Conservation (phyloP, 2,797 vertebrate genomes). For the Falco concolor region DNA sequence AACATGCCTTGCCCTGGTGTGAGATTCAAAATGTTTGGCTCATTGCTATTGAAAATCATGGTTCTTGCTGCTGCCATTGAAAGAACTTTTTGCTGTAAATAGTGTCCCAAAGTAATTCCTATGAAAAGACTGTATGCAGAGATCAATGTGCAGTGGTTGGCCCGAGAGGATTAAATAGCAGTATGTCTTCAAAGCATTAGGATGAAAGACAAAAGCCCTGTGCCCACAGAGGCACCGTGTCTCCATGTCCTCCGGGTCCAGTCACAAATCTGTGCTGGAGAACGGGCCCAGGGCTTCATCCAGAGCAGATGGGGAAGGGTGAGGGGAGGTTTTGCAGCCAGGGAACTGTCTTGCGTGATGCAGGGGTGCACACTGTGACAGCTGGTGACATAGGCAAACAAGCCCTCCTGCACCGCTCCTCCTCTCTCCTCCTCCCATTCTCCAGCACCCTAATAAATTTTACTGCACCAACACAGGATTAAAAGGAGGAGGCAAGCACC, state of each 20-base stretch:
- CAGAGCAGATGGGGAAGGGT: background rate
- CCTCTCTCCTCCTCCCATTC: background rate
- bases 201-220: background rate
- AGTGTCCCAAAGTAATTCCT: background rate
- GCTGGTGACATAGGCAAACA: background rate
- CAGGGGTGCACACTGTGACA: background rate
- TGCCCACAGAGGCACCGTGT: background rate
- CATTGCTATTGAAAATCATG: fast-evolving
- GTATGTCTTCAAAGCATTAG: background rate
- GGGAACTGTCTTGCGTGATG: fast-evolving
- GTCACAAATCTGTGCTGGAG: background rate
- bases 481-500: background rate
- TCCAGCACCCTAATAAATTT: background rate
- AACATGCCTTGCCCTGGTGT: background rate
- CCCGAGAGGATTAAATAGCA: background rate
- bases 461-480: background rate
- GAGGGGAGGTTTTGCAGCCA: background rate
- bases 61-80: background rate
- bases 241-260: background rate
- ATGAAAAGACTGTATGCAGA: background rate
- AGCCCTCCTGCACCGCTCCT: background rate
- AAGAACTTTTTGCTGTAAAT: background rate
- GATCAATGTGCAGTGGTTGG: background rate
- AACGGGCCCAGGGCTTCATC: background rate
- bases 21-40: background rate